Conservation (phyloP, 2,113 vertebrate species). For the Phylloscopus whistleri region DNA sequence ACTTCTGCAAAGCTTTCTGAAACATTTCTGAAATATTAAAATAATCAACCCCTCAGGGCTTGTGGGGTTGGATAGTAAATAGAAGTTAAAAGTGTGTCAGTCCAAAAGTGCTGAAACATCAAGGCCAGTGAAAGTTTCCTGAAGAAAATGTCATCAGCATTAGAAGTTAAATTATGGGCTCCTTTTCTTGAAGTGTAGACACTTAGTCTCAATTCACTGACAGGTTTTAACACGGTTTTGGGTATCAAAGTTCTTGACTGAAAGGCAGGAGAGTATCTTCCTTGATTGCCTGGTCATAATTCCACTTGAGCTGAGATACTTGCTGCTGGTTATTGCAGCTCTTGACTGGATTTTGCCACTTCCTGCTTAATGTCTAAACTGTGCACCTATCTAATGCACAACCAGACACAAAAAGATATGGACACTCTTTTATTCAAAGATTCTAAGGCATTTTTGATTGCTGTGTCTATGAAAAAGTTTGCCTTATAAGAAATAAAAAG, state of each 20-base stretch:
- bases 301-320: not conserved
- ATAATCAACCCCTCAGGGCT: not conserved
- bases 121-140: slow-evolving; percentile 21
- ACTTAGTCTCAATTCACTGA: slow-evolving; percentile 36
- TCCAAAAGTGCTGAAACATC: slow-evolving; percentile 4
- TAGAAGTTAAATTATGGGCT: slow-evolving; percentile 58
- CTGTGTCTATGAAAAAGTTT: not conserved
- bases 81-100: not conserved
- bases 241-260: slow-evolving; percentile 4
- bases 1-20: not conserved
- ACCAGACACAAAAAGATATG: not conserved
- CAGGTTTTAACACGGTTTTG: slow-evolving; percentile 39
- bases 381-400: not conserved
- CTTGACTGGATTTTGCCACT: slow-evolving; percentile 18
- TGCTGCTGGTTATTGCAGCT: not conserved
- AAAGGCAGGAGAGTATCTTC: not conserved
- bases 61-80: not conserved
- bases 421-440: slow-evolving; percentile 3
- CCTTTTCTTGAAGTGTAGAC: slow-evolving; percentile 25
- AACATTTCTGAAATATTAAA: not conserved
- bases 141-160: not conserved
- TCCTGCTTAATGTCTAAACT: not conserved
- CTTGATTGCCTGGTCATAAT: slow-evolving; percentile 55
- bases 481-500: not conserved
- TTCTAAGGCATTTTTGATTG: slow-evolving; percentile 15